Conservation (phyloP, 2,888 invertebrate species). For the Colletes collaris region DNA sequence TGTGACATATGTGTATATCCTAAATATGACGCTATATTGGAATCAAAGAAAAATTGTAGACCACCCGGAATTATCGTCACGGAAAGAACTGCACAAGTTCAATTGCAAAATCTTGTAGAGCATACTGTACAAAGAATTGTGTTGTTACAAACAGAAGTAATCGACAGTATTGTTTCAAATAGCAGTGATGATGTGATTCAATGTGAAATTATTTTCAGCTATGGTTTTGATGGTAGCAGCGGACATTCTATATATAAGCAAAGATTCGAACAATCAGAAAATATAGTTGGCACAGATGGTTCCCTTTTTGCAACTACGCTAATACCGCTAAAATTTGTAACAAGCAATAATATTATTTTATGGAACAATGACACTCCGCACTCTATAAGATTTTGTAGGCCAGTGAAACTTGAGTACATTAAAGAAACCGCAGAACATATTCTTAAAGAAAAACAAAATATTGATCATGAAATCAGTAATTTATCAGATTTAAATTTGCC, state of each 20-base stretch:
- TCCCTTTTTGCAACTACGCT: neutral
- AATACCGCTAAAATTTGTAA: neutral
- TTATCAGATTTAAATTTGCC: neutral
- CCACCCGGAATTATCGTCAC: neutral
- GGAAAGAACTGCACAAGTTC: neutral
- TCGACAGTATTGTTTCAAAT: neutral
- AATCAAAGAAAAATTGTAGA: neutral
- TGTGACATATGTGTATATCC: constrained; percentile 3
- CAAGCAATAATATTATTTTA: neutral
- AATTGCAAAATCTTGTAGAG: neutral
- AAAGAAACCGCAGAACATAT: constrained; percentile 3
- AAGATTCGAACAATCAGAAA: neutral
- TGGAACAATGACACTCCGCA: no score
- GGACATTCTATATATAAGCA: constrained; percentile 2
- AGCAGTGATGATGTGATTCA: constrained; percentile 46
- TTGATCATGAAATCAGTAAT: neutral
- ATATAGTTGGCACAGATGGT: neutral
- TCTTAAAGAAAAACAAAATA: constrained; percentile 1
- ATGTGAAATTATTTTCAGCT: neutral
- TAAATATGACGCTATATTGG: neutral
- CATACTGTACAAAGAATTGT: constrained; percentile 4
- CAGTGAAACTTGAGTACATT: no score
- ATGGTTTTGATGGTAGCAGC: constrained; percentile 21
- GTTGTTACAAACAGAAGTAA: neutral
- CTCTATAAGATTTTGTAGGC: no score